Evolutionary conservation across 2,113 vertebrate species (phyloP).

Genomic region (Tylochromis polylepis): DNA sequence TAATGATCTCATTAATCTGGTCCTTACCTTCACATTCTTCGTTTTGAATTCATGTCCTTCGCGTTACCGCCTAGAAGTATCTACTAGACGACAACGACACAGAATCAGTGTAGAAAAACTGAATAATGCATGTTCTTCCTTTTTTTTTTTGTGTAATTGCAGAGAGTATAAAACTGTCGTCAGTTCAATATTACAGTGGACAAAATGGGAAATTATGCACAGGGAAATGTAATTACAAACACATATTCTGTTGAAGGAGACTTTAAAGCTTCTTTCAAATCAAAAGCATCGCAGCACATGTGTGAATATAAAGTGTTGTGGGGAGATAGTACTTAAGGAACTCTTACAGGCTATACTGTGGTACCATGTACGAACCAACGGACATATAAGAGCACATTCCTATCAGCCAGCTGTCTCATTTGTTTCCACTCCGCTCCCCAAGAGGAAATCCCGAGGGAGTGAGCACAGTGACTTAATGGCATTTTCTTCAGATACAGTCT

Average conservation of each 20-base stretch:
- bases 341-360: not conserved
- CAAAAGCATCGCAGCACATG: not conserved
- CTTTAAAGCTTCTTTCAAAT: not conserved
- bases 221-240: not conserved
- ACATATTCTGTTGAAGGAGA: not conserved
- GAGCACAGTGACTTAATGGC: not conserved
- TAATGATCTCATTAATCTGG: not conserved
- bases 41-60: not conserved
- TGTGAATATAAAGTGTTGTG: not conserved
- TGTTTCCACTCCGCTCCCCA: not conserved
- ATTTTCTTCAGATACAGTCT: constrained; percentile 11
- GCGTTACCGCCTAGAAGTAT: not conserved
- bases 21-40: not conserved
- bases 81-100: fast-evolving
- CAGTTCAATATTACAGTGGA: not conserved
- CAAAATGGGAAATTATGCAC: not conserved
- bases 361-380: not conserved
- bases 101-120: not conserved
- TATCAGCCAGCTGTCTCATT: constrained; percentile 6
- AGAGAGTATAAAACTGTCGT: not conserved
- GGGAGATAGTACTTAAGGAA: not conserved
- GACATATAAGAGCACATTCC: not conserved
- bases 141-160: not conserved
- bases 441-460: not conserved
- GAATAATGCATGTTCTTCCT: not conserved